These are phyloP conservation scores for Brachyrhaphis roseni DNA, from an alignment of 2,797 vertebrate genomes.

Conservation along the genomic window DNA sequence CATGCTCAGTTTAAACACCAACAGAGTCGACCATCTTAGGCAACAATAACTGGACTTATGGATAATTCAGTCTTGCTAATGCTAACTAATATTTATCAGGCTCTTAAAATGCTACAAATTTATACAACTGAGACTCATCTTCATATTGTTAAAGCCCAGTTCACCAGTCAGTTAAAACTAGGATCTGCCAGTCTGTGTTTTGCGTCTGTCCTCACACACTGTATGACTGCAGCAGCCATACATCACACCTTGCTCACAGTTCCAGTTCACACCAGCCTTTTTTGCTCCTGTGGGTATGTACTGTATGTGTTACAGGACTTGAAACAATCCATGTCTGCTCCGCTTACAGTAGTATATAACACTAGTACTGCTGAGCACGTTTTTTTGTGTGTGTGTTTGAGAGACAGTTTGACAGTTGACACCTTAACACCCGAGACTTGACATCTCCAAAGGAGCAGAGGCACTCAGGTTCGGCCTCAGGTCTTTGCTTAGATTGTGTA, in stretches of 20 bases:
- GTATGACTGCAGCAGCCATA: background rate
- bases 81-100: background rate
- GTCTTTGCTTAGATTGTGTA: background rate
- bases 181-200: background rate
- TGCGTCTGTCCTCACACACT: background rate
- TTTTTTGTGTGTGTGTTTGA: background rate
- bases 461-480: background rate
- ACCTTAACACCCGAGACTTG: background rate
- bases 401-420: background rate
- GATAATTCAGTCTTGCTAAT: background rate
- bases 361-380: background rate
- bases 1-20: background rate
- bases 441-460: background rate
- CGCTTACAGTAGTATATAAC: background rate
- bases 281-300: constrained; percentile 3
- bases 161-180: background rate
- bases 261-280: background rate
- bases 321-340: background rate
- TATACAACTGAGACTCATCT: background rate
- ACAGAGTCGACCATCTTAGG: background rate
- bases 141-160: background rate
- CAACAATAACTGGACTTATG: background rate
- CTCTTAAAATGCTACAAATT: background rate
- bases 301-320: background rate
- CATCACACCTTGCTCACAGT: background rate